Evolutionary conservation across 1,140 invertebrate genomes (phyloP).

Genomic region (Conus ventricosus): DNA sequence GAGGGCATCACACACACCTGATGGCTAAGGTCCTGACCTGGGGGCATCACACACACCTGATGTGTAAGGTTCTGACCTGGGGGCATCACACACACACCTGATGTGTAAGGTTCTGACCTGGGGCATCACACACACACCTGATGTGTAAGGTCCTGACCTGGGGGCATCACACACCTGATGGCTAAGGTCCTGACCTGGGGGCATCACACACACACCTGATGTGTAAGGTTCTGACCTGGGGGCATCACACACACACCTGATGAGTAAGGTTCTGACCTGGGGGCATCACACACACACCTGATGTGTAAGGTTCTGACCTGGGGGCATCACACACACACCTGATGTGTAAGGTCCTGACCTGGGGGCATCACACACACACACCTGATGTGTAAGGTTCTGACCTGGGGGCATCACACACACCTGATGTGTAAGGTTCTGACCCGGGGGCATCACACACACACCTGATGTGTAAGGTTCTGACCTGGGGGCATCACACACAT

Average conservation of each 20-base stretch:
- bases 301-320: conserved; percentile 8
- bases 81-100: neutral
- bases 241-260: neutral
- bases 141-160: conserved; percentile 8
- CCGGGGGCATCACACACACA: neutral
- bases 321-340: neutral
- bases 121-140: neutral
- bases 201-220: neutral
- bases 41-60: neutral
- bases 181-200: conserved; percentile 1
- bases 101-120: conserved; percentile 8
- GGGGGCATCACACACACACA: neutral
- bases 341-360: neutral
- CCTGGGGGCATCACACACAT: neutral
- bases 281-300: neutral
- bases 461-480: neutral
- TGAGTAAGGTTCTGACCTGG: conserved; percentile 5
- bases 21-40: conserved; percentile 12
- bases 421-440: neutral
- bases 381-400: neutral
- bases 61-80: conserved; percentile 2
- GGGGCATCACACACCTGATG: neutral
- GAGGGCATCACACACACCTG: neutral
- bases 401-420: neutral
- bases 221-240: conserved; percentile 1